A percentile compares a stretch with the other conserved stretches of the same genome.
Conservation (phyloP, 2,113 vertebrate genomes). For the Oncorhynchus masou region DNA sequence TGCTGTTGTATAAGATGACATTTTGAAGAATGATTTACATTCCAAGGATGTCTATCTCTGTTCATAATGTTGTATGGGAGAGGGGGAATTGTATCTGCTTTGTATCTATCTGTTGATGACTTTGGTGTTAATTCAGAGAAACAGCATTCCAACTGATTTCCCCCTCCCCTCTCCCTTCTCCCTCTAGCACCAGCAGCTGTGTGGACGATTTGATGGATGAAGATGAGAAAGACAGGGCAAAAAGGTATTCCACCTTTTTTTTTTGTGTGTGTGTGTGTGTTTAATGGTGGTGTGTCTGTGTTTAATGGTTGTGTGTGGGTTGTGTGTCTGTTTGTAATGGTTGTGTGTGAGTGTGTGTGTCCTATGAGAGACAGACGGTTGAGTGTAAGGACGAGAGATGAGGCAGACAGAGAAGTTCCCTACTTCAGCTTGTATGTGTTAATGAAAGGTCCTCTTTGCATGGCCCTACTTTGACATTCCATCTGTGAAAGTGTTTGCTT, state of each 20-base stretch:
- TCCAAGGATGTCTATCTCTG: background rate
- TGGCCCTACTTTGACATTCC: background rate
- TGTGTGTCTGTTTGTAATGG: conserved; percentile 7
- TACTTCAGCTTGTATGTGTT: too few relatives aligned
- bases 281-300: conserved; percentile 2
- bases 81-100: background rate
- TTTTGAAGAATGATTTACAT: too few relatives aligned
- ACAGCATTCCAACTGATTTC: conserved; percentile 10
- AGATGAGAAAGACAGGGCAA: conserved; percentile 92
- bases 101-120: too few relatives aligned
- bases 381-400: background rate
- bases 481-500: background rate
- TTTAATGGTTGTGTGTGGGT: background rate
- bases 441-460: too few relatives aligned
- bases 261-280: background rate
- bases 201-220: conserved; percentile 90
- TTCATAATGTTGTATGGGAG: background rate
- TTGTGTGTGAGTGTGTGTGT: conserved; percentile 4
- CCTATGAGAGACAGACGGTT: background rate
- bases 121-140: background rate
- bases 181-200: conserved; percentile 80
- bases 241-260: conserved; percentile 90
- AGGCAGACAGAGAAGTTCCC: too few relatives aligned
- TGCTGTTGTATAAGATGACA: too few relatives aligned
- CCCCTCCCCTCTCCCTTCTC: conserved; percentile 49